Conservation (phyloP, 1,140 invertebrate genomes). For the Linepithema humile region DNA sequence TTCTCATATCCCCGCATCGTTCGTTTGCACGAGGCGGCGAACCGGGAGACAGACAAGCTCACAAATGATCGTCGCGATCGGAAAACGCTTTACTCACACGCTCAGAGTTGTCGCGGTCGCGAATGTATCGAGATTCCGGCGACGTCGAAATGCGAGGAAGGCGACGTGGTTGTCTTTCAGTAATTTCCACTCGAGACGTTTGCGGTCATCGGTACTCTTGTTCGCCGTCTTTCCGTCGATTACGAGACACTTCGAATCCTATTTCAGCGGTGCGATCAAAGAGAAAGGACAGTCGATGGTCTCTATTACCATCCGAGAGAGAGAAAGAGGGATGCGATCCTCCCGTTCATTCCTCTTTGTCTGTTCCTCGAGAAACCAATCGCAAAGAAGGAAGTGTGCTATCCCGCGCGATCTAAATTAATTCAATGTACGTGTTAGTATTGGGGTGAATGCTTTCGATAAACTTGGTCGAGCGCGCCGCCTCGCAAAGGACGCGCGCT, state of each 20-base stretch:
- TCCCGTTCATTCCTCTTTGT: not conserved
- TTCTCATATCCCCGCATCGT: not conserved
- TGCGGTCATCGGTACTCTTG: constrained; percentile 4
- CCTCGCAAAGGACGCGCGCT: constrained; percentile 12
- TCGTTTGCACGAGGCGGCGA: not conserved
- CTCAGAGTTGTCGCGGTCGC: not conserved
- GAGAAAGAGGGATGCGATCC: not conserved
- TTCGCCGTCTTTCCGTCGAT: constrained; percentile 9
- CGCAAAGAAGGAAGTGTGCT: constrained; percentile 10
- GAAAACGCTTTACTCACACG: constrained; percentile 34
- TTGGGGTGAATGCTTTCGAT: constrained; percentile 28
- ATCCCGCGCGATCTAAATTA: constrained; percentile 37
- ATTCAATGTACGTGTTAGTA: constrained; percentile 38
- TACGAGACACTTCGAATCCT: constrained; percentile 2
- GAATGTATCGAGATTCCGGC: not conserved
- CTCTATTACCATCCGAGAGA: constrained; percentile 11
- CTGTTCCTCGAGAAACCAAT: constrained; percentile 4
- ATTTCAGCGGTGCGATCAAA: constrained; percentile 48
- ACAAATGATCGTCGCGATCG: constrained; percentile 27
- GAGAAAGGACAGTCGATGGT: constrained; percentile 6
- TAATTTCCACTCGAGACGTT: constrained; percentile 41
- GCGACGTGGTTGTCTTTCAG: constrained; percentile 28
- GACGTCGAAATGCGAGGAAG: not conserved
- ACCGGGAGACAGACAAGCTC: not conserved
- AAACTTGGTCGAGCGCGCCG: constrained; percentile 22